Conservation (phyloP, 1,140 invertebrate genomes). For the Pseudomyrmex gracilis region DNA sequence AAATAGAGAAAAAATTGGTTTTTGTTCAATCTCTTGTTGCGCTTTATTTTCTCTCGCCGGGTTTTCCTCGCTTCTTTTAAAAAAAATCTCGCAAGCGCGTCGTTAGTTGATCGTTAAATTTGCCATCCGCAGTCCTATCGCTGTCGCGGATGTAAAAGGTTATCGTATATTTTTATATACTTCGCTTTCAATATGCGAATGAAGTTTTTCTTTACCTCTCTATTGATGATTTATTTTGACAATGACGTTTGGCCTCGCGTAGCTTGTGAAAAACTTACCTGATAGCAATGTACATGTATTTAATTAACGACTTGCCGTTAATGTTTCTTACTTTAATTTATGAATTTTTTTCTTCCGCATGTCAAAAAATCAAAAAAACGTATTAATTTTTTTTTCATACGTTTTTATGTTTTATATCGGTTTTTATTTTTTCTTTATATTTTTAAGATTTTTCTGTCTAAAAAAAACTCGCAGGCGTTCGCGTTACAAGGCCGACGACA, state of each 20-base stretch:
- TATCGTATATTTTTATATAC: constrained; percentile 39
- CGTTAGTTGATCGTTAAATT: not conserved
- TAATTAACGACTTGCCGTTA: not conserved
- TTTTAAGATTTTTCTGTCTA: not conserved
- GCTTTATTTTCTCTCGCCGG: not conserved
- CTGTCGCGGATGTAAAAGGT: not conserved
- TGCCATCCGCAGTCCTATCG: not conserved
- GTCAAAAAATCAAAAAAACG: not conserved
- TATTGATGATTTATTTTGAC: constrained; percentile 6
- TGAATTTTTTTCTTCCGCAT: not conserved
- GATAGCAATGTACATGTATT: not conserved
- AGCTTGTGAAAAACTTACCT: not conserved
- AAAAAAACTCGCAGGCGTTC: constrained; percentile 14
- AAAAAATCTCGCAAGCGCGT: not conserved
- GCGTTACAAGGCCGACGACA: constrained; percentile 34
- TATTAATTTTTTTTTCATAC: not conserved
- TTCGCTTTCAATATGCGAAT: not conserved
- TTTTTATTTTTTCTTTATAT: not conserved
- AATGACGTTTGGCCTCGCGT: not conserved
- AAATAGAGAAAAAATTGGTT: not conserved
- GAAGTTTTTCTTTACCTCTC: constrained; percentile 7
- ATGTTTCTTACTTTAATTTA: not conserved
- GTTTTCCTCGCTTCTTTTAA: not conserved
- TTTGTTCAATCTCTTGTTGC: not conserved
- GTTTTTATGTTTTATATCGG: not conserved